Evolutionary conservation across 37 sponge, comb jelly and placozoan species (phyloP), one percentile per base, ranked within the genome.

Genomic region (Chondrosia reniformis): DNA sequence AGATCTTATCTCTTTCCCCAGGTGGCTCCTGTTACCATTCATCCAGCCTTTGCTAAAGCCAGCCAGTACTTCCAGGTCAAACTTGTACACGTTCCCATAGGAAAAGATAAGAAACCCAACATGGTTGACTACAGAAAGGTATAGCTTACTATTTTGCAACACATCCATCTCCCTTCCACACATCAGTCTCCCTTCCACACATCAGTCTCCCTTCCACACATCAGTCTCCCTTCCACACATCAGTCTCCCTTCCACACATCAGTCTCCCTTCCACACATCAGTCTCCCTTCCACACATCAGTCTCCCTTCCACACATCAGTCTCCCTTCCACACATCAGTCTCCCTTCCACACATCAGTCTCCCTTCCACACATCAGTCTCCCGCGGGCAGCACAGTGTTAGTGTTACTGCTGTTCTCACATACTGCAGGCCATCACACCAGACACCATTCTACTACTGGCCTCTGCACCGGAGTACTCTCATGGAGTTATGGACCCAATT

Each of bases 31-130:
- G 30, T 41, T 33, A 89, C 90, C 25, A 58, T 89, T 42, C 96
- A 95, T 54, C 89, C 96, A n/a, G 96, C 92, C 12, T 95, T 95
- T 59, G 80, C 64, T 17, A 95, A 95, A 46, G 96, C 92, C 33
- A 88, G 88, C 27, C n/a, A 65, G 8, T 94, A 94, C 84, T 94
- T 94, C 75, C 81, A 85, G 37, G 36, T 94, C 44, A 81, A 45
- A 24, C 31, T 90, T 37, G 79, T 87, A 7, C 86, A 76, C 39
- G 88, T 88, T 24, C 88, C 86, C 33, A 71, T 94, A 17, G 42
- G 27, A 27, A 4, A 52, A 0, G 77, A 86, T 71, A 76, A 57
- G 81, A 80, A 34, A 34, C 72, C 63, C 4, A 77, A 90, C 46
- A 62, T 94, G 54, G 55, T 27, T 55, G 80, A 66, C 0, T 93